Evolutionary conservation across 2,797 vertebrate species (phyloP), one percentile per base, ranked within the genome.

Genomic region (Xyrichtys novacula): DNA sequence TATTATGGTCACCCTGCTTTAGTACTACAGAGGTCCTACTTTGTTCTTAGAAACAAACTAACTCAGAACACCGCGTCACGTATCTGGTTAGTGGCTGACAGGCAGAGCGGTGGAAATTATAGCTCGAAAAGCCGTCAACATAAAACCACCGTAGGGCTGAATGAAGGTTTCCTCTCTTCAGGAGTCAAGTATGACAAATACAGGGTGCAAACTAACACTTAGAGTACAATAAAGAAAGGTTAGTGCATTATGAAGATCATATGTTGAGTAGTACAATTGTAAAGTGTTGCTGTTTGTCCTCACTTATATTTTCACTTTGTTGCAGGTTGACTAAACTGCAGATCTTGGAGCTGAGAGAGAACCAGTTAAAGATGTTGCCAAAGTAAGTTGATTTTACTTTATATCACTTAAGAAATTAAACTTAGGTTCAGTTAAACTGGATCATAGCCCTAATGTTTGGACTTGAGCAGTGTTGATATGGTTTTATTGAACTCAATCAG

Each of bases 291-390:
- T n/a, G 40, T 16, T 47, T 31, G 31, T 31, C 11, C n/a, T n/a
- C 32, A 29, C 14, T 20, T 1, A 31, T 22, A 6, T 25, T 53
- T 47, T 31, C 32, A 5, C 49, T 62, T 52, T 28, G 9, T 57
- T 81, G 46, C 90, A 99, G 98, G 90, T 91, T 99, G 90, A 97
- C 95, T 65, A 99, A 97, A 91, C 95, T 99, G 46, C 97, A 97
- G 89, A 98, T 99, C 85, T 47, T 99, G 93, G 98, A 99, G 92
- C 94, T 99, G 82, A 94, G 98, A 89, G 98, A 99, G 93, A 99
- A 99, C 90, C 97, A 99, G 90, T 91, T 99, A 82, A 98, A 98
- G 95, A 96, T 96, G 95, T 94, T 99, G 94, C 98, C 98, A 94
- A 99, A 98, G 98, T 99, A 95, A 95, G 97, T 96, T 0, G 42